Conservation (phyloP, 1,140 invertebrate genomes). For the Vanessa tameamea region DNA sequence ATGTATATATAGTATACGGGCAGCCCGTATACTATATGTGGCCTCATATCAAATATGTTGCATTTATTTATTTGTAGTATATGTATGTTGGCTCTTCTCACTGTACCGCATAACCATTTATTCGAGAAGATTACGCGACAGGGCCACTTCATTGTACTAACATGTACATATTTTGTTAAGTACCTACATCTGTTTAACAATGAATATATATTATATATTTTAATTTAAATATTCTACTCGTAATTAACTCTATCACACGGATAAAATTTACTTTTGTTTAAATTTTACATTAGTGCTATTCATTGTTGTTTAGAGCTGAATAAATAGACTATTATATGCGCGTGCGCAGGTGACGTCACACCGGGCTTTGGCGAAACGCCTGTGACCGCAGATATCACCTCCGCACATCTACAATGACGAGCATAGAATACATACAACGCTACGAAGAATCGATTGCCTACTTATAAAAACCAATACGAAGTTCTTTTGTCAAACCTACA, state of each 20-base stretch:
- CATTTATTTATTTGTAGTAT: no score
- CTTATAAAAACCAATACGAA: neutral
- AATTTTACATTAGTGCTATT: neutral
- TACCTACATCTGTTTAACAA: no score
- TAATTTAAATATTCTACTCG: no score
- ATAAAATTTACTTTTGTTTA: neutral
- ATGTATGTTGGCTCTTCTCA: no score
- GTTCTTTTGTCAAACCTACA: neutral
- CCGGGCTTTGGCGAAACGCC: conserved; percentile 27
- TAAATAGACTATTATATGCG: conserved; percentile 13
- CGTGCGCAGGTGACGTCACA: conserved; percentile 23
- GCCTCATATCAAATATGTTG: no score
- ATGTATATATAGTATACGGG: no score
- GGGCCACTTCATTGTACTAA: no score
- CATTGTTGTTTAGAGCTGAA: conserved; percentile 4
- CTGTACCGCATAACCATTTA: no score
- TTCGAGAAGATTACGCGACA: no score
- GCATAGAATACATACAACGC: conserved; percentile 18
- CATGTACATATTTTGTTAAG: no score
- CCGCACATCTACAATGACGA: conserved; percentile 13
- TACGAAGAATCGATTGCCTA: neutral
- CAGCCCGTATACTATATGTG: no score
- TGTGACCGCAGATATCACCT: conserved; percentile 18
- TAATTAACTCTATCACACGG: neutral
- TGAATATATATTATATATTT: no score